phyloP scores from a whole-genome alignment of 2,797 vertebrate genomes.

The Coendou prehensilis region DNA sequence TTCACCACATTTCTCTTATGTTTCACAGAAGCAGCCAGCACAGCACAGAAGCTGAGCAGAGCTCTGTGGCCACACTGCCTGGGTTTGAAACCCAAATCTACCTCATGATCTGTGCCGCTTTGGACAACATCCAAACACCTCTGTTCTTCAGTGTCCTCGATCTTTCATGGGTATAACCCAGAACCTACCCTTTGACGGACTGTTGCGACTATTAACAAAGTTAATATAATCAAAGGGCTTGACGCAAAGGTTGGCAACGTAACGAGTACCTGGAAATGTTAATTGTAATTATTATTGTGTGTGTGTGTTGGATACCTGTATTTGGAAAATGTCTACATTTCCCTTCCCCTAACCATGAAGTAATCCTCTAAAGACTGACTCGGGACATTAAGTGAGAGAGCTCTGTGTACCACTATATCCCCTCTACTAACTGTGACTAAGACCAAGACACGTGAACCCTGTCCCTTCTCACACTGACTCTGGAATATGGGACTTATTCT shows the following conservation, averaged over 20 bases:
- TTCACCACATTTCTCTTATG: not conserved
- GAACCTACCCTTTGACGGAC: not conserved
- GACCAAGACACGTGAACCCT: not conserved
- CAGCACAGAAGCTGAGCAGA: not conserved
- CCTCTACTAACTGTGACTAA: not conserved
- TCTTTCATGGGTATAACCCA: not conserved
- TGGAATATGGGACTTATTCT: not conserved
- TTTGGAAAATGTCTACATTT: not conserved
- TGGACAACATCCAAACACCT: not conserved
- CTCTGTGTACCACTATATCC: not conserved
- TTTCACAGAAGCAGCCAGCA: not conserved
- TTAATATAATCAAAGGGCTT: not conserved
- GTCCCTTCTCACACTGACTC: not conserved
- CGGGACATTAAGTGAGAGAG: not conserved
- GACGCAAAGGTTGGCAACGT: not conserved
- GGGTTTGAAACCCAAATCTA: not conserved
- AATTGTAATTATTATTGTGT: not conserved
- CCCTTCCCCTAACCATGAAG: not conserved
- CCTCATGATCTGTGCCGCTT: not conserved
- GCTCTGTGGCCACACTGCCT: not conserved
- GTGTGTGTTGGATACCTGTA: not conserved
- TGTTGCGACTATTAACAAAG: not conserved
- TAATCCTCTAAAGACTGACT: not conserved
- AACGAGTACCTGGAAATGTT: not conserved
- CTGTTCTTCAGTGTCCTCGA: not conserved